Conservation (phyloP, 1,140 invertebrate species). For the Harpegnathos saltator region DNA sequence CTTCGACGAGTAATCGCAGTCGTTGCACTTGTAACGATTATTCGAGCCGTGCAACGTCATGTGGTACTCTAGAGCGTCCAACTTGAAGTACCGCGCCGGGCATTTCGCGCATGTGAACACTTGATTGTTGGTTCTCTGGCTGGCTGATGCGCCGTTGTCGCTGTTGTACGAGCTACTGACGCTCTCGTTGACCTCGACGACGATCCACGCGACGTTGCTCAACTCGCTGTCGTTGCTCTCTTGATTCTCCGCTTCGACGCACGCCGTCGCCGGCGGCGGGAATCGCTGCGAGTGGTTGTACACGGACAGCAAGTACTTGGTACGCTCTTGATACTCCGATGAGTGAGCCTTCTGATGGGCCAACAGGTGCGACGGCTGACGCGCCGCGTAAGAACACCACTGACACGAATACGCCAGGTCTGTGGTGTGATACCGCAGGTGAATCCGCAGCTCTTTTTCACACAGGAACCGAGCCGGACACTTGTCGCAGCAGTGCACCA, state of each 20-base stretch:
- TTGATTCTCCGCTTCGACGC: constrained; percentile 80
- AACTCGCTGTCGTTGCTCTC: constrained; percentile 18
- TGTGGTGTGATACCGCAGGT: constrained; percentile 89
- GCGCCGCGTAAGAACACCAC: constrained; percentile 92
- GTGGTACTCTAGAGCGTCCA: constrained; percentile 90
- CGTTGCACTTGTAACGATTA: constrained; percentile 91
- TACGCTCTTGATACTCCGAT: constrained; percentile 93
- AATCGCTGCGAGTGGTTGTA: constrained; percentile 88
- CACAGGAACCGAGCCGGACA: constrained; percentile 92
- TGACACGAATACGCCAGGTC: constrained; percentile 89
- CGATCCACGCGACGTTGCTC: constrained; percentile 81
- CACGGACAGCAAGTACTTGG: constrained; percentile 89
- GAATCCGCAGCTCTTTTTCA: constrained; percentile 89
- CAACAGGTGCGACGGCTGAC: constrained; percentile 89
- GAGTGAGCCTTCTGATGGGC: constrained; percentile 93
- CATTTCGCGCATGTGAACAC: constrained; percentile 88
- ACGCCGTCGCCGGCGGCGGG: constrained; percentile 88
- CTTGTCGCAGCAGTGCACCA: constrained; percentile 87
- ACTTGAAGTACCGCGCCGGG: constrained; percentile 90
- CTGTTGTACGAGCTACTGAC: background rate
- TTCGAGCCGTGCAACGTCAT: constrained; percentile 90
- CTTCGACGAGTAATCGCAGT: constrained; percentile 94
- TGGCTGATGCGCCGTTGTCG: background rate
- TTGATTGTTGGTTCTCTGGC: constrained; percentile 71
- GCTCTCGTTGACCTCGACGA: constrained; percentile 76